Evolutionary conservation across 2,888 invertebrate species (phyloP), one percentile per base, ranked within the genome.

Genomic region (Seladonia tumulorum): DNA sequence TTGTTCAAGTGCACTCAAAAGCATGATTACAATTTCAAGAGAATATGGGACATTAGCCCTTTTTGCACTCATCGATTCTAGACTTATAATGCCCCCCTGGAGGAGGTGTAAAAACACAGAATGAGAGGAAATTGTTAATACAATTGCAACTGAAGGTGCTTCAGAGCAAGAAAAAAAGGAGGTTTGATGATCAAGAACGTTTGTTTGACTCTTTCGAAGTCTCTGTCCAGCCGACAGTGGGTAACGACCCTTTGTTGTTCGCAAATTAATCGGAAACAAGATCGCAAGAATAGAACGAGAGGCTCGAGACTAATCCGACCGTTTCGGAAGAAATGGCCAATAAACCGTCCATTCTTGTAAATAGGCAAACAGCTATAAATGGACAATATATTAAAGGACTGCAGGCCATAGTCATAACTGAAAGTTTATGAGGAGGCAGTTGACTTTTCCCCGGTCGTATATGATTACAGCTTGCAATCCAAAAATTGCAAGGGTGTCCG

Each of bases 311-410:
- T 77, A 88, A 79, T 81, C 82, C n/a, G 60, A n/a, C 60, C 60
- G 66, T 86, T 78, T 74, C 76, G n/a, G 45, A 57, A 71, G 74
- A 83, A 84, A 87, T 74, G 83, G 60, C 88, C 90, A 89, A 91
- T 92, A 91, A 91, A 88, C 73, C 74, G 63, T 82, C 18, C 77
- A 35, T 47, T 78, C 83, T 90, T 87, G 77, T 90, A 90, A 92
- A 90, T 89, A 89, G 86, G 80, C 89, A 86, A 90, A 90, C 87
- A 91, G 88, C 86, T 90, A 76, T 92, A 92, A 92, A 91, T 82
- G 73, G 85, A 76, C 87, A 89, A 89, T 86, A 85, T 88, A 91
- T 91, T 89, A 87, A 81, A 89, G 81, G 81, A 82, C 39, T 82
- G 86, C 76, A 76, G 80, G 79, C 74, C 66, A 87, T 85, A 81